These are phyloP conservation scores for Delichon dasypus DNA, from an alignment of 2,797 vertebrate species.

Conservation along the genomic window DNA sequence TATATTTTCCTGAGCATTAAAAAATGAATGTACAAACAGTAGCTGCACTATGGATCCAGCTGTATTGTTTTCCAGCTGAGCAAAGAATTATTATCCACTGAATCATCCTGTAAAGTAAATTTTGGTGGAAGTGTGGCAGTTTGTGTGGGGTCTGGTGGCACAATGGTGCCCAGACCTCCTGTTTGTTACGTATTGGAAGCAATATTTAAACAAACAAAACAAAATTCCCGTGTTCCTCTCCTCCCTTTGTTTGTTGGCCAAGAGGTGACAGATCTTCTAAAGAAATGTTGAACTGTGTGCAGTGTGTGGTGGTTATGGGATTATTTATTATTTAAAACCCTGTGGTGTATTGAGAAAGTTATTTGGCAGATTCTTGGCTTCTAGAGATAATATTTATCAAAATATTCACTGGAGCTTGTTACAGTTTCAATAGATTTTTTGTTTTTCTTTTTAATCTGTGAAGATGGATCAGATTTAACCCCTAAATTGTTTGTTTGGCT, in stretches of 20 bases:
- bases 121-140: neutral
- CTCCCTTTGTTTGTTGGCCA: neutral
- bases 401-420: neutral
- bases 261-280: neutral
- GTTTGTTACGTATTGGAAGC: neutral
- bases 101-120: neutral
- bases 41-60: neutral
- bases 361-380: neutral
- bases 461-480: neutral
- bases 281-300: neutral
- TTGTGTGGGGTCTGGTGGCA: neutral
- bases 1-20: constrained; percentile 64
- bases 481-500: neutral
- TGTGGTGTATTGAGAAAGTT: neutral
- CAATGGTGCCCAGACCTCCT: neutral
- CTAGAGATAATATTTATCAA: neutral
- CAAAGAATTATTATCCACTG: neutral
- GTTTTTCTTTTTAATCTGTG: neutral
- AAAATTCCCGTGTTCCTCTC: neutral
- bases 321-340: neutral
- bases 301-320: neutral
- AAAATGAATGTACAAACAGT: constrained; percentile 53
- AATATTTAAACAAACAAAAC: neutral
- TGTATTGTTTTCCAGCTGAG: constrained; percentile 7
- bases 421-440: neutral